Evolutionary conservation across 2,888 invertebrate species (phyloP).

Genomic region (Eristalis tenax): DNA sequence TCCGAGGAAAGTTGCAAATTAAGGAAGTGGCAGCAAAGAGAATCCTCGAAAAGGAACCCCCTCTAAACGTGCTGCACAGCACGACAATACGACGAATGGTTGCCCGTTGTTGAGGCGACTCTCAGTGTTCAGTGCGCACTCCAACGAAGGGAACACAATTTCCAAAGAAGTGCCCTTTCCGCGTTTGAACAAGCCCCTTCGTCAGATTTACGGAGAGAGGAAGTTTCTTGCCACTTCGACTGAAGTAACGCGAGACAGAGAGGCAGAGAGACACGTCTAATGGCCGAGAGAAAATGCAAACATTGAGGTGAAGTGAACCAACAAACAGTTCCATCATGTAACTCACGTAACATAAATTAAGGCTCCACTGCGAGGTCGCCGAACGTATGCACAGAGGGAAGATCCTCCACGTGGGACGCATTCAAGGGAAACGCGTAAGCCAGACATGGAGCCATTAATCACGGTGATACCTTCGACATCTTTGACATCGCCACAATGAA

Average conservation of each 20-base stretch:
- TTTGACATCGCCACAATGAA: not conserved
- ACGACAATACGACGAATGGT: not conserved
- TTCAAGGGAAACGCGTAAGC: not conserved
- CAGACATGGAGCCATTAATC: not conserved
- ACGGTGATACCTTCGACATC: not conserved
- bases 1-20: no score
- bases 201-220: not conserved
- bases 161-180: not conserved
- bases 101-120: not conserved
- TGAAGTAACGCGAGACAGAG: not conserved
- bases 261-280: not conserved
- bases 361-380: not conserved
- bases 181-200: not conserved
- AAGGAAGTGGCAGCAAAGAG: no score
- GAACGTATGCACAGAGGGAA: not conserved
- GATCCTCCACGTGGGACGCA: not conserved
- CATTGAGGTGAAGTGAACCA: not conserved
- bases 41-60: no score
- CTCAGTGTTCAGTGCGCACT: no score
- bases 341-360: not conserved
- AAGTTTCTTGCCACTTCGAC: not conserved
- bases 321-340: not conserved
- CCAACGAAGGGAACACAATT: not conserved
- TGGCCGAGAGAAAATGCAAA: not conserved
- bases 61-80: no score